Conservation (phyloP, 2,888 invertebrate genomes). For the Arge pagana region DNA sequence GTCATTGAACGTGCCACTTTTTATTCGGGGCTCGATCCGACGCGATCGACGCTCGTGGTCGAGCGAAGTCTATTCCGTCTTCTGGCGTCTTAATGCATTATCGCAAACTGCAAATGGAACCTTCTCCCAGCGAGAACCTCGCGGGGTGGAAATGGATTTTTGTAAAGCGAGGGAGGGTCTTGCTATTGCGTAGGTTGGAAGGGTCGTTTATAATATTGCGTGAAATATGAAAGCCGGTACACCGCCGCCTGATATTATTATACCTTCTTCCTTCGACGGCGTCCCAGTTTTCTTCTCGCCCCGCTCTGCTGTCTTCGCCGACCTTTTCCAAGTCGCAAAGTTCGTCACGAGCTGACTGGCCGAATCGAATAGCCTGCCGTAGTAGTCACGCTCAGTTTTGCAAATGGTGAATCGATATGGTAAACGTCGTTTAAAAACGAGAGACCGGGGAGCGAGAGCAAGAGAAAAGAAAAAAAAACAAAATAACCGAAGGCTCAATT, state of each 20-base stretch:
- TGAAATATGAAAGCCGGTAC: slow-evolving; percentile 10
- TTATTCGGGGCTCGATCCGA: no score
- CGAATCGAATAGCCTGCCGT: slow-evolving; percentile 35
- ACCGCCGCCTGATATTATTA: no score
- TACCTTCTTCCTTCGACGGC: no score
- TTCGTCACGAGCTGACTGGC: slow-evolving; percentile 19
- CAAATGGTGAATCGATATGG: no score
- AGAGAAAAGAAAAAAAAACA: slow-evolving; percentile 32
- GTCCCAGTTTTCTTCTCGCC: not conserved
- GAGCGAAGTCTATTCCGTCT: not conserved
- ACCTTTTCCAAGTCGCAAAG: slow-evolving; percentile 10
- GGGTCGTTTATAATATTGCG: slow-evolving; percentile 21
- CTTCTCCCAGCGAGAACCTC: slow-evolving; percentile 3
- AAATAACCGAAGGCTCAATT: slow-evolving; percentile 40
- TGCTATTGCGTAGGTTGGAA: slow-evolving; percentile 26
- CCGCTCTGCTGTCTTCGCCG: not conserved
- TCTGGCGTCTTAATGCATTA: slow-evolving; percentile 14
- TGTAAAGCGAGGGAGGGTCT: slow-evolving; percentile 30
- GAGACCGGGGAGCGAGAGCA: slow-evolving; percentile 3
- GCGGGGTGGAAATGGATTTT: slow-evolving; percentile 34
- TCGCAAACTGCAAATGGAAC: slow-evolving; percentile 8
- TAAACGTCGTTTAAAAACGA: slow-evolving; percentile 26
- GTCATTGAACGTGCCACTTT: no score
- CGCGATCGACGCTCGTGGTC: no score
- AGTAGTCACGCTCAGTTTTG: no score